Conservation (phyloP, 2,113 vertebrate genomes). For the Silurus meridionalis region DNA sequence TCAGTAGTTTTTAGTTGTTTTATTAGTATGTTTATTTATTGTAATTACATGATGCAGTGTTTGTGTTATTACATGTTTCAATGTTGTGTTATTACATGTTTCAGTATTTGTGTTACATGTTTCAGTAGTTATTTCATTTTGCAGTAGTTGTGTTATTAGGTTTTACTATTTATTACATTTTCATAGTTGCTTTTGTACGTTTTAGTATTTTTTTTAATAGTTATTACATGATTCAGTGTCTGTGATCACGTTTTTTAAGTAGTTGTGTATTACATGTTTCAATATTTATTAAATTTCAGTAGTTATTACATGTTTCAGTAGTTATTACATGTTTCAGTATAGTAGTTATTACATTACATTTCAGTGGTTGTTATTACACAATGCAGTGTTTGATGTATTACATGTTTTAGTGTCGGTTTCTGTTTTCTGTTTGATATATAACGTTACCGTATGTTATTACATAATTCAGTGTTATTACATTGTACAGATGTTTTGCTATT, state of each 20-base stretch:
- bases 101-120: background rate
- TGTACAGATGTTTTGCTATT: no score
- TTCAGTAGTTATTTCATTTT: background rate
- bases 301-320: background rate
- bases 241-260: background rate
- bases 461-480: background rate
- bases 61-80: background rate
- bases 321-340: background rate
- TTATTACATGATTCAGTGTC: background rate
- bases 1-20: no score
- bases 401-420: background rate
- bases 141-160: no score
- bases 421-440: no score
- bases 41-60: background rate
- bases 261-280: background rate
- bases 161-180: no score
- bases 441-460: background rate
- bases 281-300: background rate
- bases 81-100: background rate
- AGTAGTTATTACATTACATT: background rate
- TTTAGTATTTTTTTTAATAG: background rate
- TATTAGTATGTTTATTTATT: no score
- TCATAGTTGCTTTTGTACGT: background rate
- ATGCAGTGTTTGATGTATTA: background rate
- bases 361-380: background rate